Conservation (phyloP, 2,113 vertebrate genomes). For the Fukomys damarensis region DNA sequence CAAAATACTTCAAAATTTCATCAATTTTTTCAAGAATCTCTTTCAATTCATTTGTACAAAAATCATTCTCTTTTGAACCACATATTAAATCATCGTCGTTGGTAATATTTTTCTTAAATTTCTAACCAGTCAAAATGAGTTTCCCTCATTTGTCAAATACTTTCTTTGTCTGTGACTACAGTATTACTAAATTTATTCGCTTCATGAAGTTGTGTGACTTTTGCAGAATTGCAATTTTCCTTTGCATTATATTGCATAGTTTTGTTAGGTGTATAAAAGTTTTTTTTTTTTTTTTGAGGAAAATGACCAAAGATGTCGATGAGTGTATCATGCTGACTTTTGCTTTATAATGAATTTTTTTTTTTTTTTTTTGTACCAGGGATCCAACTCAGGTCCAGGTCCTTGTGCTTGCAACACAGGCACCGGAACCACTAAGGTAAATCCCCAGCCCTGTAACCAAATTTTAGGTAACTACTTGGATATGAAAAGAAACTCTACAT, state of each 20-base stretch:
- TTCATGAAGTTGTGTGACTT: neutral
- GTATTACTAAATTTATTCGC: neutral
- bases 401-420: too few relatives aligned
- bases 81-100: neutral
- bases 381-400: too few relatives aligned
- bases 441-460: too few relatives aligned
- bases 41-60: constrained; percentile 43
- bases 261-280: neutral
- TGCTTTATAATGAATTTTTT: too few relatives aligned
- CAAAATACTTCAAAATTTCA: constrained; percentile 45
- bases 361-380: too few relatives aligned
- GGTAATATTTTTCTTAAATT: constrained; percentile 16
- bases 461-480: neutral
- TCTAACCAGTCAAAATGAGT: constrained; percentile 16
- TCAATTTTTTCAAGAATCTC: neutral
- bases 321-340: neutral
- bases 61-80: constrained; percentile 40
- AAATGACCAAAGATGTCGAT: neutral
- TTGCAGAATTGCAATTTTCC: neutral
- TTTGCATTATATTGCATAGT: neutral
- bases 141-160: neutral
- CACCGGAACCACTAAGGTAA: too few relatives aligned
- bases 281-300: too few relatives aligned
- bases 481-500: neutral
- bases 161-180: neutral